Conservation (phyloP, 2,113 vertebrate species). For the Noturus placidus region DNA sequence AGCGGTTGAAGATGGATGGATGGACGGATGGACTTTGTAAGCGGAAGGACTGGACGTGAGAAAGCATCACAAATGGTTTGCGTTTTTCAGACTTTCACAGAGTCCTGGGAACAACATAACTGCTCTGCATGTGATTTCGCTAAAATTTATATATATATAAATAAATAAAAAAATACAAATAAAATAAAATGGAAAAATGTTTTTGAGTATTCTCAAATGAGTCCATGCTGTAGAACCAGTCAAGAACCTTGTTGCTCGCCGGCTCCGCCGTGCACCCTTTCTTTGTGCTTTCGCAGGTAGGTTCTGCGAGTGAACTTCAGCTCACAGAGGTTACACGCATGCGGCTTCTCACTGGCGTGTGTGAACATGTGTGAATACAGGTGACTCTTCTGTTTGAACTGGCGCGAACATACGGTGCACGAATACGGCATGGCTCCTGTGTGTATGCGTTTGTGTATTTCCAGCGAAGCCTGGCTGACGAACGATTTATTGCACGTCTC, state of each 20-base stretch:
- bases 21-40: too few species aligned
- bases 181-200: too few species aligned
- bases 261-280: neutral
- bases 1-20: too few species aligned
- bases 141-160: neutral
- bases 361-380: slow-evolving; percentile 29
- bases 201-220: too few species aligned
- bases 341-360: slow-evolving; percentile 30
- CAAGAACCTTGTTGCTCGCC: neutral
- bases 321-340: slow-evolving; percentile 21
- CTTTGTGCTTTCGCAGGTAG: slow-evolving; percentile 12
- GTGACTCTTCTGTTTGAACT: slow-evolving; percentile 38
- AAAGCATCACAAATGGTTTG: neutral
- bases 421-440: slow-evolving; percentile 36
- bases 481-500: slow-evolving; percentile 40
- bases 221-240: neutral
- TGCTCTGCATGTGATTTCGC: neutral
- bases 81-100: neutral
- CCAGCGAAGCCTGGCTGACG: slow-evolving; percentile 5
- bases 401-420: slow-evolving; percentile 29
- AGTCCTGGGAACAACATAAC: neutral
- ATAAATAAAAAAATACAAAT: neutral
- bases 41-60: neutral
- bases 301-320: slow-evolving; percentile 29
- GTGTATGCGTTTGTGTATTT: slow-evolving; percentile 48